Percentiles rank a stretch among this genome's conserved stretches.
Evolutionary conservation across 2,888 invertebrate species (phyloP).

Genomic region (Orthosia incerta): DNA sequence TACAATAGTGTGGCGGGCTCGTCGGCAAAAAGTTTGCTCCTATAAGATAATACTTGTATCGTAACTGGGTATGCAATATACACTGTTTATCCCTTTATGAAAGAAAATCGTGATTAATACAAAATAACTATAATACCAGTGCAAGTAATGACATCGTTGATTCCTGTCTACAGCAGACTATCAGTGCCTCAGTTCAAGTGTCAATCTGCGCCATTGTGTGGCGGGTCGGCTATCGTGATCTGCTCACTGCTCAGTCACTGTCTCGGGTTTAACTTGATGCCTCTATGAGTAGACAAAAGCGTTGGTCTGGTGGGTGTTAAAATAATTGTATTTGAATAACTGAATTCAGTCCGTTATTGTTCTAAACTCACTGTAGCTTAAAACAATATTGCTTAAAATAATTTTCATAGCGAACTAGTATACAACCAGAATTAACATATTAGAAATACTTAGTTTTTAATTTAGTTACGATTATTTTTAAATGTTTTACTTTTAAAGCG

Average conservation of each 20-base stretch:
- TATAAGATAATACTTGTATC: no score
- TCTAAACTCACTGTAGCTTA: no score
- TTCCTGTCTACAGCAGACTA: slow-evolving; percentile 31
- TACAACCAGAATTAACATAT: no score
- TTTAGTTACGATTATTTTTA: no score
- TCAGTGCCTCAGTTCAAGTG: slow-evolving; percentile 48
- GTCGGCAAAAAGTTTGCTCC: no score
- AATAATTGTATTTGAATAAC: not conserved
- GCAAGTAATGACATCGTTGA: slow-evolving; percentile 1
- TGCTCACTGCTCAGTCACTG: slow-evolving; percentile 35
- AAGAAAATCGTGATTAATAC: not conserved
- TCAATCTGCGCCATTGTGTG: slow-evolving; percentile 44
- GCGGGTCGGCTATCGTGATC: slow-evolving; percentile 29
- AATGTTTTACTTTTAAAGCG: no score
- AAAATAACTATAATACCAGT: slow-evolving; percentile 2
- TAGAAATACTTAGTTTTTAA: no score
- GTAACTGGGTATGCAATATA: not conserved
- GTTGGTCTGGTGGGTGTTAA: not conserved
- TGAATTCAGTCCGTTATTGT: no score
- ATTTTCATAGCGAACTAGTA: no score
- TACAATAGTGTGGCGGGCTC: no score
- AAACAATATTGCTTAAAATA: no score
- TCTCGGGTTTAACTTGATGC: slow-evolving; percentile 7
- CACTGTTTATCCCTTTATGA: not conserved
- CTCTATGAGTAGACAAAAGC: not conserved